phyloP scores from a whole-genome alignment of 2,888 invertebrate species.

The Abrostola triplasia region DNA sequence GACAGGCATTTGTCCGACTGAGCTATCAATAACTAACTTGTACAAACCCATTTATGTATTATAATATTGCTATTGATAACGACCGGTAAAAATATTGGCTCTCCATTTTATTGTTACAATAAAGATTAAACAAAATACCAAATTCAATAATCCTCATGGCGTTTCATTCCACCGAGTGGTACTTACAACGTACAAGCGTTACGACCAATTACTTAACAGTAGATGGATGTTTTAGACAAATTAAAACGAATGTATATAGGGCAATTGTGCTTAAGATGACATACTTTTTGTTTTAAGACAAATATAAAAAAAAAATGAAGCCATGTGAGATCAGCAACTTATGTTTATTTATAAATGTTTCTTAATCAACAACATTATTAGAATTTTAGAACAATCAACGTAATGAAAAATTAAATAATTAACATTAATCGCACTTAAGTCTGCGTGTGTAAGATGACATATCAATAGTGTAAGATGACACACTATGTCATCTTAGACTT shows the following conservation, averaged over 20 bases:
- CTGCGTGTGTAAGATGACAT: not conserved
- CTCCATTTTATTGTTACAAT: slow-evolving; percentile 1
- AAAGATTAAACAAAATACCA: slow-evolving; percentile 31
- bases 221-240: slow-evolving; percentile 49
- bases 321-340: too few relatives aligned
- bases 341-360: too few relatives aligned
- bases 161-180: slow-evolving; percentile 51
- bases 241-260: slow-evolving; percentile 33
- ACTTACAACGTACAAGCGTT: slow-evolving; percentile 33
- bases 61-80: not conserved
- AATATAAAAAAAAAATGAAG: too few relatives aligned
- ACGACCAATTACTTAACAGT: slow-evolving; percentile 49
- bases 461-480: not conserved
- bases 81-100: slow-evolving; percentile 1
- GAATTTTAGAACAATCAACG: too few relatives aligned
- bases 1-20: too few relatives aligned
- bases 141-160: slow-evolving; percentile 48
- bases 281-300: too few relatives aligned
- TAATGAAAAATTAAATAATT: too few relatives aligned
- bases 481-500: not conserved
- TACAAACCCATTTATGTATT: too few relatives aligned
- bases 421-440: not conserved
- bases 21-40: too few relatives aligned
- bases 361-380: too few relatives aligned
- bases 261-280: not conserved